These are phyloP conservation scores for Mycteria americana DNA, from an alignment of 2,797 vertebrate species.

Conservation along the genomic window DNA sequence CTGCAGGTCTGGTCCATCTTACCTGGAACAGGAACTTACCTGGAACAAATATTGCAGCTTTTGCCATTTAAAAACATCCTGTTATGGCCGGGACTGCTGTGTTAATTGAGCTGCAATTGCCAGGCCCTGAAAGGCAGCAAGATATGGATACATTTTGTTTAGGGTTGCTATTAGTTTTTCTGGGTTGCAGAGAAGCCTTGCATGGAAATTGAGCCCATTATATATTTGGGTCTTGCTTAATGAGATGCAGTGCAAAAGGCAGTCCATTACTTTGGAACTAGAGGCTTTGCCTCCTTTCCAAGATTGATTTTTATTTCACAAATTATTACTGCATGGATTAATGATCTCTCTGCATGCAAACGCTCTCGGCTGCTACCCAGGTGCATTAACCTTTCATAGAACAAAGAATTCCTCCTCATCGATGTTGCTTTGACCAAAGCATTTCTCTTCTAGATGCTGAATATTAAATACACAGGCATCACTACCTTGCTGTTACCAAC, in stretches of 20 bases:
- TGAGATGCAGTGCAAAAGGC: conserved; percentile 45
- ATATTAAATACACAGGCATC: background rate
- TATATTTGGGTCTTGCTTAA: conserved; percentile 67
- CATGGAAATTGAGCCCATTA: conserved; percentile 67
- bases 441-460: conserved; percentile 7
- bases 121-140: conserved; percentile 6
- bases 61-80: background rate
- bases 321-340: conserved; percentile 68
- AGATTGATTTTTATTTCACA: conserved; percentile 70
- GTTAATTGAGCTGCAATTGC: conserved; percentile 14
- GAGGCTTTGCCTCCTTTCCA: conserved; percentile 58
- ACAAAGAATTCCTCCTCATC: conserved; percentile 41
- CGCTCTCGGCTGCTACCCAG: conserved; percentile 43
- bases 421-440: conserved; percentile 3
- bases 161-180: conserved; percentile 35
- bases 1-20: background rate
- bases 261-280: conserved; percentile 63
- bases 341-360: conserved; percentile 58
- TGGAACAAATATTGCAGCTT: background rate
- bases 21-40: background rate
- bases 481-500: background rate
- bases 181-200: conserved; percentile 8
- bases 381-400: conserved; percentile 62
- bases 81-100: rapidly evolving
- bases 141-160: conserved; percentile 31